A percentile compares a stretch with the other conserved stretches of the same genome.
Evolutionary conservation across 2,888 invertebrate species (phyloP).

Genomic region (Phengaris arion): DNA sequence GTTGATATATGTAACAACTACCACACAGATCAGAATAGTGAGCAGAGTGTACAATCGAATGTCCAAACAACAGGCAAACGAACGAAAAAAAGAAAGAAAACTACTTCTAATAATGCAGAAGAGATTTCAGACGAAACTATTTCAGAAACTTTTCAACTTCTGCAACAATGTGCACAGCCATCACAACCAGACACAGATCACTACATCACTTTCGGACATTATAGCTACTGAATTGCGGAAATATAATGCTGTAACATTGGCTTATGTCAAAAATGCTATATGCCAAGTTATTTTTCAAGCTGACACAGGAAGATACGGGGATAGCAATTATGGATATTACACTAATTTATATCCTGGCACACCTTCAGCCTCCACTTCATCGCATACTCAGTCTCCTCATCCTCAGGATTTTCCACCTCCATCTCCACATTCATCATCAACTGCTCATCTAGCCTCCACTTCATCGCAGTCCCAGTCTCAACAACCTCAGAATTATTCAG

Average conservation of each 20-base stretch:
- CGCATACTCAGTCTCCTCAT: too few relatives aligned
- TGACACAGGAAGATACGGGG: neutral
- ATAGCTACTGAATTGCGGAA: conserved; percentile 41
- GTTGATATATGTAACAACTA: too few relatives aligned
- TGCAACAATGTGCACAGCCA: conserved; percentile 42
- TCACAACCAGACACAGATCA: conserved; percentile 39
- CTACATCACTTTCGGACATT: conserved; percentile 39
- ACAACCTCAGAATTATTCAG: too few relatives aligned
- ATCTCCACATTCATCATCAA: too few relatives aligned
- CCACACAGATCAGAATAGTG: neutral
- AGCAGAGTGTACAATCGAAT: conserved; percentile 21
- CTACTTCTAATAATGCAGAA: conserved; percentile 16
- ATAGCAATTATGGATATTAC: too few relatives aligned
- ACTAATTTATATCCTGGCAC: too few relatives aligned
- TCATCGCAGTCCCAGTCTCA: too few relatives aligned
- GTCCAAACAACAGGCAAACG: conserved; percentile 5
- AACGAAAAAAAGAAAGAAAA: conserved; percentile 30
- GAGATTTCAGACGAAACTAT: conserved; percentile 41
- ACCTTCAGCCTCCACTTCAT: too few relatives aligned
- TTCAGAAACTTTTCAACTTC: conserved; percentile 41
- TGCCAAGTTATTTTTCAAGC: neutral
- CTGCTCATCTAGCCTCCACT: too few relatives aligned
- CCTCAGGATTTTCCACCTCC: too few relatives aligned
- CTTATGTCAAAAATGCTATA: neutral
- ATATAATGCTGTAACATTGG: conserved; percentile 39